Evolutionary conservation across 1,140 invertebrate species (phyloP).

Genomic region (Maconellicoccus hirsutus): DNA sequence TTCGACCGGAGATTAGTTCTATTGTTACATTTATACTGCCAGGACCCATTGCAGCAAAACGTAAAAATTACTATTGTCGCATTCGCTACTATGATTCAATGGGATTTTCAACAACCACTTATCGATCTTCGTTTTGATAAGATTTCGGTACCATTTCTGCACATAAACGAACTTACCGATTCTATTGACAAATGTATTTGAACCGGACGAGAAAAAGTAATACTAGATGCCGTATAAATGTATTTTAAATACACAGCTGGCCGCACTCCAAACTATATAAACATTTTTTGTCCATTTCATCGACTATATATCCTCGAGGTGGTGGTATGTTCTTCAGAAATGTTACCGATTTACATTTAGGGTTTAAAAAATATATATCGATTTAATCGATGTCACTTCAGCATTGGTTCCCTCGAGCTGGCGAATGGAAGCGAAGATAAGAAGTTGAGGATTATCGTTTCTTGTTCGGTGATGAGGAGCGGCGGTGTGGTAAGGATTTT

Average conservation of each 20-base stretch:
- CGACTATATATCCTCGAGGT: too few relatives aligned
- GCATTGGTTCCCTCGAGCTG: too few relatives aligned
- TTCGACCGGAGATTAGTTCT: conserved; percentile 18
- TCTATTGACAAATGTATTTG: conserved; percentile 11
- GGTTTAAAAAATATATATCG: too few relatives aligned
- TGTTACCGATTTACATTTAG: too few relatives aligned
- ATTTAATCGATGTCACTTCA: too few relatives aligned
- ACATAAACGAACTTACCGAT: not conserved
- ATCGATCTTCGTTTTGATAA: conserved; percentile 21
- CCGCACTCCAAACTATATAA: not conserved
- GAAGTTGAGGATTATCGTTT: too few relatives aligned
- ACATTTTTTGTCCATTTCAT: not conserved
- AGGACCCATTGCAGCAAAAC: not conserved
- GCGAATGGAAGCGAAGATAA: too few relatives aligned
- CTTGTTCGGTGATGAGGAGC: too few relatives aligned
- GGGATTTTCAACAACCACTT: conserved; percentile 1
- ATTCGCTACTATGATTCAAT: not conserved
- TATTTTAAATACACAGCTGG: not conserved
- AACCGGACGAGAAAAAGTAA: not conserved
- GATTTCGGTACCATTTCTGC: not conserved
- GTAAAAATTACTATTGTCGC: conserved; percentile 21
- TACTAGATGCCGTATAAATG: not conserved
- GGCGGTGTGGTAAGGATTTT: too few relatives aligned
- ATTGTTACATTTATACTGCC: conserved; percentile 5
- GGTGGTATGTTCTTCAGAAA: too few relatives aligned